phyloP scores from a whole-genome alignment of 2,888 invertebrate genomes.

The Cataglyphis rosenhaueri region DNA sequence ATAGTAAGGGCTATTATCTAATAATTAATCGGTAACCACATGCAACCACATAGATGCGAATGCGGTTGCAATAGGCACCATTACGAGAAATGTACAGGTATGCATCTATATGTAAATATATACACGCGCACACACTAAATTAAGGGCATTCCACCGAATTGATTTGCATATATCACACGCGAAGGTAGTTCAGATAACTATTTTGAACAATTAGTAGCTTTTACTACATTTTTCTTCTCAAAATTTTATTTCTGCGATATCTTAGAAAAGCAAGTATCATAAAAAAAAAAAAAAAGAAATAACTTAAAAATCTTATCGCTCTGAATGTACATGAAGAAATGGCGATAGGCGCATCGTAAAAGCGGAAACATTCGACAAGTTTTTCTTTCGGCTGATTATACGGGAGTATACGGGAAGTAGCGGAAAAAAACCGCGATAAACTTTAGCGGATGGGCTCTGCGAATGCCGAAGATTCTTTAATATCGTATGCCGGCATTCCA shows the following conservation, averaged over 20 bases:
- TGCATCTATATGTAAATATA: neutral
- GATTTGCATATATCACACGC: neutral
- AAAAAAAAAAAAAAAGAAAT: neutral
- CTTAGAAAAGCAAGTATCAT: neutral
- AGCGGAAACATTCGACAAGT: slow-evolving; percentile 22
- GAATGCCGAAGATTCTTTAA: slow-evolving; percentile 68
- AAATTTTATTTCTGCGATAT: neutral
- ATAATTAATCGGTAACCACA: slow-evolving; percentile 40
- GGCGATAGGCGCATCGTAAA: slow-evolving; percentile 4
- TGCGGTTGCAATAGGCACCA: slow-evolving; percentile 43
- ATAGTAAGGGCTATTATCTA: slow-evolving; percentile 31
- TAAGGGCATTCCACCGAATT: neutral
- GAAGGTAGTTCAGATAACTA: neutral
- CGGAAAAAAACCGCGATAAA: slow-evolving; percentile 43
- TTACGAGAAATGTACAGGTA: slow-evolving; percentile 4
- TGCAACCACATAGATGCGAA: slow-evolving; percentile 31
- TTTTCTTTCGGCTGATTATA: slow-evolving; percentile 45
- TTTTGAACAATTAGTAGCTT: neutral
- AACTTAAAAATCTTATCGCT: slow-evolving; percentile 6
- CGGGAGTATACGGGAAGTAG: slow-evolving; percentile 5
- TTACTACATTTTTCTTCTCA: neutral
- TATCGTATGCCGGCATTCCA: slow-evolving; percentile 65
- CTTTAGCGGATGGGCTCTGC: slow-evolving; percentile 24
- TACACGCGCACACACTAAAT: neutral
- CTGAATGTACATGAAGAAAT: slow-evolving; percentile 12